phyloP scores from a whole-genome alignment of 2,888 invertebrate species.

The Synanthedon tipuliformis region DNA sequence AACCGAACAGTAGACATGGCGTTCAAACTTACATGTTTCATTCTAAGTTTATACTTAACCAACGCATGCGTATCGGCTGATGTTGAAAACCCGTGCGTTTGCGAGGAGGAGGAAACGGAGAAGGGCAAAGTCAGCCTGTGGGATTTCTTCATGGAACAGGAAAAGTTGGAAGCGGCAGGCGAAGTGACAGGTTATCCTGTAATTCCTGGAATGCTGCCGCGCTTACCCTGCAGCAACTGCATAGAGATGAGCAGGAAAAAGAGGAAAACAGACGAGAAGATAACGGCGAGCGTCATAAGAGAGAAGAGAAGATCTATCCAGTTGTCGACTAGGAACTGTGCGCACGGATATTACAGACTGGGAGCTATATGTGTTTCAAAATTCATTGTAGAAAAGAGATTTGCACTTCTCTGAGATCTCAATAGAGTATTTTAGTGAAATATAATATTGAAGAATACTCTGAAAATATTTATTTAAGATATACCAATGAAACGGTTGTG shows the following conservation, averaged over 20 bases:
- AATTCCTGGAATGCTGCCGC: slow-evolving; percentile 13
- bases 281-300: background rate
- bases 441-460: too few relatives aligned
- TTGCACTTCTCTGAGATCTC: background rate
- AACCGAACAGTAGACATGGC: background rate
- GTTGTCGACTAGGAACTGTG: background rate
- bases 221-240: slow-evolving; percentile 18
- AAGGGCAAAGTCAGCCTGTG: background rate
- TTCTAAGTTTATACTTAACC: background rate
- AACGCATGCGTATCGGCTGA: background rate
- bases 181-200: slow-evolving; percentile 7
- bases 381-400: background rate
- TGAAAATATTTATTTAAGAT: too few relatives aligned
- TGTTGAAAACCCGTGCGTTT: background rate
- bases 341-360: background rate
- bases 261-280: background rate
- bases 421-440: too few relatives aligned
- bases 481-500: too few relatives aligned
- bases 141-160: background rate
- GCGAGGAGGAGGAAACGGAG: background rate
- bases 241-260: slow-evolving; percentile 7
- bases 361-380: background rate
- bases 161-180: background rate
- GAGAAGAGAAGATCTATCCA: background rate
- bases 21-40: background rate